phyloP scores from a whole-genome alignment of 2,888 invertebrate genomes.

The Melieria crassipennis region DNA sequence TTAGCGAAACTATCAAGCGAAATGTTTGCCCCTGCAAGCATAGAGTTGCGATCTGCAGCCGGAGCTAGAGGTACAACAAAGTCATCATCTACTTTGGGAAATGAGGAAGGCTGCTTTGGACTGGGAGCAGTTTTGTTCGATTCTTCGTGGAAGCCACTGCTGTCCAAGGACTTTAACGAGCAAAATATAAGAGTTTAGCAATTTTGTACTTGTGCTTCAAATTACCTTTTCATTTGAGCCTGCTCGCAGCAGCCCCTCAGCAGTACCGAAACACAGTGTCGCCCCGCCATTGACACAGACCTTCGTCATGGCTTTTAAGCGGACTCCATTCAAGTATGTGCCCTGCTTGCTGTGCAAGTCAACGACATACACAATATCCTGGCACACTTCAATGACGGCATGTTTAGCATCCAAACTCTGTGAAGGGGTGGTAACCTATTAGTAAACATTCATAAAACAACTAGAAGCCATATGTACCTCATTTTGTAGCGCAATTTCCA shows the following conservation, averaged over 20 bases:
- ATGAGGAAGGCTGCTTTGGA: neutral
- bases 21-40: no score
- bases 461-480: neutral
- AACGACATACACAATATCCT: conserved; percentile 35
- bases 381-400: conserved; percentile 40
- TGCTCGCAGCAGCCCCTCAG: conserved; percentile 11
- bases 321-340: conserved; percentile 44
- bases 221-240: conserved; percentile 9
- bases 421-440: neutral
- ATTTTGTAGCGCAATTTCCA: conserved; percentile 12
- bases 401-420: conserved; percentile 46
- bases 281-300: conserved; percentile 29
- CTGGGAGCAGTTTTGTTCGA: no score
- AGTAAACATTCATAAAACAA: no score
- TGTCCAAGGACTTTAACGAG: neutral
- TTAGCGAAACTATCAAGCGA: neutral
- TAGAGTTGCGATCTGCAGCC: no score
- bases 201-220: conserved; percentile 17
- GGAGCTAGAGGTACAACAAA: no score
- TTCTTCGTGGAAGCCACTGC: neutral
- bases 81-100: neutral
- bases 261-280: conserved; percentile 40
- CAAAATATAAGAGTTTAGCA: neutral
- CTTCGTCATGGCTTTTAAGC: conserved; percentile 34
- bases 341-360: conserved; percentile 46